phyloP scores from a whole-genome alignment of 2,888 invertebrate genomes.

The Mythimna vitellina region DNA sequence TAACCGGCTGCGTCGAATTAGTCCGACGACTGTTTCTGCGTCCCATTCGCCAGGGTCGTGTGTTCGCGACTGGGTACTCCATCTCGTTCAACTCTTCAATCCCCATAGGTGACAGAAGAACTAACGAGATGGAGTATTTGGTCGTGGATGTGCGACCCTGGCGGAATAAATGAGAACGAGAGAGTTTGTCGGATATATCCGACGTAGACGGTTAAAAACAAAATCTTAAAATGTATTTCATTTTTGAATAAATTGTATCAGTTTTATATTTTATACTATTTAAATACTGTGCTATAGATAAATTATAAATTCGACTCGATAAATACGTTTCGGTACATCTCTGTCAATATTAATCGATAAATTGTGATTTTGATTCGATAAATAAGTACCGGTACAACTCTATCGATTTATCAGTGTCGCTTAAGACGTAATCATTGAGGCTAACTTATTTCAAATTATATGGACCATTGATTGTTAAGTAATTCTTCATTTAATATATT shows the following conservation, averaged over 20 bases:
- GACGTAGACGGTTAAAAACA: background rate
- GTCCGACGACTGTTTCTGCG: too few relatives aligned
- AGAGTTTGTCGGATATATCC: too few relatives aligned
- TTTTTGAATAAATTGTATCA: constrained; percentile 34
- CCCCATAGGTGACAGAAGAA: too few relatives aligned
- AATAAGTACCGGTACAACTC: constrained; percentile 18
- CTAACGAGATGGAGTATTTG: too few relatives aligned
- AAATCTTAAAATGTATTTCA: constrained; percentile 49
- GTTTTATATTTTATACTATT: constrained; percentile 43
- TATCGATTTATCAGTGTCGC: constrained; percentile 33
- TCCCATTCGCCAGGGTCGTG: too few relatives aligned
- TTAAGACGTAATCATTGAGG: constrained; percentile 47
- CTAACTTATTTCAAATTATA: constrained; percentile 49
- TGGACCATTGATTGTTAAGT: constrained; percentile 44
- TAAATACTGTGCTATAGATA: constrained; percentile 19
- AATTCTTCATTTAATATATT: constrained; percentile 28
- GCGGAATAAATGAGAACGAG: too few relatives aligned
- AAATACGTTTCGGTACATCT: constrained; percentile 20
- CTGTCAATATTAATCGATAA: constrained; percentile 26
- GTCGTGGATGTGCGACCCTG: too few relatives aligned
- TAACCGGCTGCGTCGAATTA: too few relatives aligned
- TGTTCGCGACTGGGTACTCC: too few relatives aligned
- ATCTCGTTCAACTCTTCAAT: too few relatives aligned
- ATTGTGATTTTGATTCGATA: constrained; percentile 33
- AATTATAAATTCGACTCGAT: constrained; percentile 31